phyloP scores from a whole-genome alignment of 2,113 vertebrate genomes.

The Zosterops japonicus region DNA sequence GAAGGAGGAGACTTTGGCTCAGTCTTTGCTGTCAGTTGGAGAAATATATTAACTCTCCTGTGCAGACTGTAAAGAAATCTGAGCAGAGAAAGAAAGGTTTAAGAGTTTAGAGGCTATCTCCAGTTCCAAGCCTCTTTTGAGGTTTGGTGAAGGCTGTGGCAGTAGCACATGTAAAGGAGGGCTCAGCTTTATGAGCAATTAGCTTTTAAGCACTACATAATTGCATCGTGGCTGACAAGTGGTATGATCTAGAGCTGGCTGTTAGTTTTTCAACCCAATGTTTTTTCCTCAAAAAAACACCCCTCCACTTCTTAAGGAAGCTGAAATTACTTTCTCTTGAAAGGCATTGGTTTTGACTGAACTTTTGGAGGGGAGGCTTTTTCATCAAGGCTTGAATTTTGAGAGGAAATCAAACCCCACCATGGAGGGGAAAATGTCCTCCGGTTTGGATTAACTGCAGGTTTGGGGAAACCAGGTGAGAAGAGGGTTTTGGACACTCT shows the following conservation, averaged over 20 bases:
- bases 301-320: neutral
- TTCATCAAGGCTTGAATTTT: neutral
- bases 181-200: neutral
- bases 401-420: neutral
- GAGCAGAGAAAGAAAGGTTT: neutral
- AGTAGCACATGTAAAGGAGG: neutral
- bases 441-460: neutral
- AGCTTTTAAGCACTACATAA: neutral
- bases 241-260: neutral
- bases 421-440: neutral
- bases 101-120: neutral
- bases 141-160: neutral
- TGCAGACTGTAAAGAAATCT: neutral
- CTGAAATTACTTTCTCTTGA: neutral
- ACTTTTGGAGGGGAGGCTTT: neutral
- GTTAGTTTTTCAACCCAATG: neutral
- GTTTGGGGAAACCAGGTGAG: fast-evolving
- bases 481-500: neutral
- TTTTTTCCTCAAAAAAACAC: neutral
- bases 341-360: neutral
- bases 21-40: neutral
- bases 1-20: conserved; percentile 44
- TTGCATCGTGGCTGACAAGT: neutral
- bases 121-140: neutral
- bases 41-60: neutral